phyloP scores from a whole-genome alignment of 2,888 invertebrate genomes.

The Lordiphosa fenestrarum region DNA sequence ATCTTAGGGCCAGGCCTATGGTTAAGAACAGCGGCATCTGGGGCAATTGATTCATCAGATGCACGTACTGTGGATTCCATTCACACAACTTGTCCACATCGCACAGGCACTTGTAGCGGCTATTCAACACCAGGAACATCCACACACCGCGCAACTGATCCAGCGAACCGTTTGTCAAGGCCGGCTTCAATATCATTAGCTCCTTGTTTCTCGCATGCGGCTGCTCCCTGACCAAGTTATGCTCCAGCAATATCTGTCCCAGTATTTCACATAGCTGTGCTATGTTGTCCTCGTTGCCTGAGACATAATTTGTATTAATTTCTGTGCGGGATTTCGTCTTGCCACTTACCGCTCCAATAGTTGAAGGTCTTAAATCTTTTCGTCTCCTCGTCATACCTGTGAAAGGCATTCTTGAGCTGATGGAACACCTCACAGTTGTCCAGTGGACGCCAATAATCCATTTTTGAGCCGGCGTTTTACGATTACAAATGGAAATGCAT shows the following conservation, averaged over 20 bases:
- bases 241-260: constrained; percentile 36
- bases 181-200: not conserved
- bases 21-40: constrained; percentile 34
- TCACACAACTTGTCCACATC: not conserved
- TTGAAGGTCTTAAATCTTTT: constrained; percentile 28
- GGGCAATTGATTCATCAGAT: constrained; percentile 40
- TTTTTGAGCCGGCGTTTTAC: no score
- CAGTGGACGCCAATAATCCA: constrained; percentile 21
- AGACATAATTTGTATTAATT: no score
- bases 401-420: constrained; percentile 37
- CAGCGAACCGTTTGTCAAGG: not conserved
- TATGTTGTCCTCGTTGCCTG: constrained; percentile 46
- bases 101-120: constrained; percentile 1
- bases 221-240: constrained; percentile 22
- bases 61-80: constrained; percentile 36
- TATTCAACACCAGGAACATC: constrained; percentile 41
- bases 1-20: constrained; percentile 33
- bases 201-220: no score
- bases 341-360: constrained; percentile 44
- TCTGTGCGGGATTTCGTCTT: no score
- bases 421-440: constrained; percentile 46
- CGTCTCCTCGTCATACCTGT: not conserved
- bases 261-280: constrained; percentile 16
- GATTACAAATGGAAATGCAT: no score
- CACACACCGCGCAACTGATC: constrained; percentile 49